Base-by-base conservation (phyloP, 2,888 invertebrate species). In the Malacosoma neustria region DNA sequence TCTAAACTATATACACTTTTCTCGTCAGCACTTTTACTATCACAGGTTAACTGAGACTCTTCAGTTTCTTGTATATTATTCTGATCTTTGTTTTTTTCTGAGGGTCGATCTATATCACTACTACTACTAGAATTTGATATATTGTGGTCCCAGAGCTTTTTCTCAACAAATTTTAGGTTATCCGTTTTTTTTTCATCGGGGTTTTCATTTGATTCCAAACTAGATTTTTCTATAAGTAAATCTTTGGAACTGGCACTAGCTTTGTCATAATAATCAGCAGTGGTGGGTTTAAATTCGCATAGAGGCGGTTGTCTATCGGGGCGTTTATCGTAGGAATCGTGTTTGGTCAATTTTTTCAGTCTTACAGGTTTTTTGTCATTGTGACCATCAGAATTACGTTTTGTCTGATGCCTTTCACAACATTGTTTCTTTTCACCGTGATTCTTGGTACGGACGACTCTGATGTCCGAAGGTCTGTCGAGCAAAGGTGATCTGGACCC, bases 211-310 rank as follows among this genome's bases (percentile, higher is more conserved):
- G 88, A 87, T 60, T 81, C 85, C 54, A 80, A 72, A 49, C 87
- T 79, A 45, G 85, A 81, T 67, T 87, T 87, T 53, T 88, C 90
- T 73, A 92, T 79, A 9, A 91, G 74, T 51, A 90, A 88, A 68
- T 92, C 92, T 73, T 92, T 92, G 9, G 92, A 92, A 56, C 90
- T 90, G 14, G 90, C 91, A 61, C 91, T 91, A 31, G 89, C 87
- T 58, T 89, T 88, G 55, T 91, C 91, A 43, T 89, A 89, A 48
- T 88, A 81, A 53, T 84, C 82, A 59, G 62, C 38, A 54, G 61
- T 14, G 60, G 44, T 42, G 49, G 49, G 65, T 61, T 79, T 80
- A 59, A 76, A 79, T 41, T 76, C 76, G 38, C 79, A 81, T 13
- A 64, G 40, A 33, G 54, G 51, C 14, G 39, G 39, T 38, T 57